These are phyloP conservation scores for Tragelaphus buxtoni DNA, from an alignment of 2,113 vertebrate genomes.

Conservation along the genomic window DNA sequence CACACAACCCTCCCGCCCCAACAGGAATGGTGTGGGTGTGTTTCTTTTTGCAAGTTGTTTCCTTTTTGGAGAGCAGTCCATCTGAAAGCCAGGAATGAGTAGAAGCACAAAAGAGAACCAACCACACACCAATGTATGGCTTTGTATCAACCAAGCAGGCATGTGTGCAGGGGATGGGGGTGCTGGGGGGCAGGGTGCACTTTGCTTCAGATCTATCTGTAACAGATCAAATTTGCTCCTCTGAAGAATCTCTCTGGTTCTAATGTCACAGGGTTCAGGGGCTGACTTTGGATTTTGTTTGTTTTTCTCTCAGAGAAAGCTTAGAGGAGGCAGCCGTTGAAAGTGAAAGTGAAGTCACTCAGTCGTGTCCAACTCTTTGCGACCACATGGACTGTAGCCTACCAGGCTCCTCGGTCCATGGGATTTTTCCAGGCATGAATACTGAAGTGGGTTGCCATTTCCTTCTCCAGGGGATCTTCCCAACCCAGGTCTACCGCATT, in stretches of 20 bases:
- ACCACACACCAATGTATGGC: neutral
- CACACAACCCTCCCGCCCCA: neutral
- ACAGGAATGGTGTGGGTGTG: neutral
- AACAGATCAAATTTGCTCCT: neutral
- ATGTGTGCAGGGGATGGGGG: fast-evolving
- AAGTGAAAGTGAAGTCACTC: neutral
- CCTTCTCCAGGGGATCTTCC: neutral
- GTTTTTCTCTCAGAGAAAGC: neutral
- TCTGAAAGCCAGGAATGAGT: constrained; percentile 14
- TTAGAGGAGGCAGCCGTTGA: neutral
- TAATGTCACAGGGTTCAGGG: neutral
- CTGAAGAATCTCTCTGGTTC: neutral
- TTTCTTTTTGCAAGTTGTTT: constrained; percentile 28
- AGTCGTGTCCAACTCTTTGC: fast-evolving
- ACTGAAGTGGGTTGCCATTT: neutral
- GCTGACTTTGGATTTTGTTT: neutral
- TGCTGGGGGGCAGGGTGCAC: neutral
- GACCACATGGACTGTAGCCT: neutral
- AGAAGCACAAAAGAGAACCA: constrained; percentile 33
- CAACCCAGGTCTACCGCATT: neutral
- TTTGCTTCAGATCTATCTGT: neutral
- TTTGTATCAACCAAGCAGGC: neutral
- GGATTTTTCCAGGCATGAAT: neutral
- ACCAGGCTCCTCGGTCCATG: neutral
- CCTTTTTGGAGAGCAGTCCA: constrained; percentile 52